Conservation (phyloP, 2,888 invertebrate genomes). For the Amphipyra tragopoginis region DNA sequence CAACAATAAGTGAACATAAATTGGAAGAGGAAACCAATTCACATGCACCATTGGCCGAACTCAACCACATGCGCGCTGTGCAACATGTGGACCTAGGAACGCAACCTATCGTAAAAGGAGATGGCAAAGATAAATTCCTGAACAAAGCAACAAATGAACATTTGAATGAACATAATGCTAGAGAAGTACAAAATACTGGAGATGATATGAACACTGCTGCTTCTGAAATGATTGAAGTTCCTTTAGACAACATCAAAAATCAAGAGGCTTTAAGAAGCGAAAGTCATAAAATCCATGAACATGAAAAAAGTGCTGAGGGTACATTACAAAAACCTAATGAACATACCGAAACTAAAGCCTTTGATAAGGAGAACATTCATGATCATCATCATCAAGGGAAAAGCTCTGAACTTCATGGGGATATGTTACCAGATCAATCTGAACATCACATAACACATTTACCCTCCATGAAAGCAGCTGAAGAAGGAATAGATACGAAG, state of each 20-base stretch:
- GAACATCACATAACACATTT: slow-evolving; percentile 25
- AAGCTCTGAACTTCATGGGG: slow-evolving; percentile 19
- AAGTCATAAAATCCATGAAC: slow-evolving; percentile 33
- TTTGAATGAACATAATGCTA: slow-evolving; percentile 12
- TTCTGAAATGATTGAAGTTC: slow-evolving; percentile 59
- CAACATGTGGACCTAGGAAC: slow-evolving; percentile 31
- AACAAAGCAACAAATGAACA: slow-evolving; percentile 15
- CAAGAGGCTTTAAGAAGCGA: slow-evolving; percentile 46
- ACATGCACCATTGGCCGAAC: slow-evolving; percentile 13
- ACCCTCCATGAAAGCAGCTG: slow-evolving; percentile 31
- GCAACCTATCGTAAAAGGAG: slow-evolving; percentile 19
- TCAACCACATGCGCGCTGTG: slow-evolving; percentile 40
- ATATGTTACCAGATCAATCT: slow-evolving; percentile 19
- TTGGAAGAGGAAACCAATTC: slow-evolving; percentile 20
- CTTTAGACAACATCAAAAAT: slow-evolving; percentile 45
- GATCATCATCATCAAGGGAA: slow-evolving; percentile 17
- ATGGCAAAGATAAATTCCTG: neutral
- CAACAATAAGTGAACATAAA: slow-evolving; percentile 31
- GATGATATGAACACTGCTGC: slow-evolving; percentile 61
- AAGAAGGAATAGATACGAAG: slow-evolving; percentile 41
- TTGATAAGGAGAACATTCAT: slow-evolving; percentile 11
- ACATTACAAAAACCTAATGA: slow-evolving; percentile 10
- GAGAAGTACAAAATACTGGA: slow-evolving; percentile 25
- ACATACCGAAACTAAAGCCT: slow-evolving; percentile 9
- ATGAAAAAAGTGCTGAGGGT: slow-evolving; percentile 23